Evolutionary conservation across 2,888 invertebrate genomes (phyloP).

Genomic region (Aethes cnicana): DNA sequence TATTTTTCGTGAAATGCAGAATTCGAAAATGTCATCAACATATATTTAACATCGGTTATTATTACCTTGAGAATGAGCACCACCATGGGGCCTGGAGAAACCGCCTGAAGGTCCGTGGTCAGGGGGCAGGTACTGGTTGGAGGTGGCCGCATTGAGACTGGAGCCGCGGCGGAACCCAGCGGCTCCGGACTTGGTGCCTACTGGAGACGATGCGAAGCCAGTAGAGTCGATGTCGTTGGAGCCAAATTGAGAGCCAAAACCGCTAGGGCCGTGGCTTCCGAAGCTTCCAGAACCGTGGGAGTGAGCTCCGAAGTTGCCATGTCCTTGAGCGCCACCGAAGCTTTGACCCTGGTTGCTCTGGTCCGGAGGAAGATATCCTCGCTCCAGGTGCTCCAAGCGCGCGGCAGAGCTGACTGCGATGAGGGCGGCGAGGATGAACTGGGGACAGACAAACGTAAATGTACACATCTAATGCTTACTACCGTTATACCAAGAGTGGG

Average conservation of each 20-base stretch:
- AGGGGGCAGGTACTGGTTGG: slow-evolving; percentile 72
- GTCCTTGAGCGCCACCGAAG: slow-evolving; percentile 18
- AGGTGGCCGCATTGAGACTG: slow-evolving; percentile 53
- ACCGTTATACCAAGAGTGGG: slow-evolving; percentile 14
- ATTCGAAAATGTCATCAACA: neutral
- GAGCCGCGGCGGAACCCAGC: slow-evolving; percentile 33
- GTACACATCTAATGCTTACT: slow-evolving; percentile 3
- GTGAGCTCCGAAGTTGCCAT: slow-evolving; percentile 18
- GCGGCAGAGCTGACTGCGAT: slow-evolving; percentile 63
- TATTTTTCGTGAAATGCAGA: too few species aligned
- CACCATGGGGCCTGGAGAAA: slow-evolving; percentile 9
- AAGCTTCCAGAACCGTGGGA: slow-evolving; percentile 29
- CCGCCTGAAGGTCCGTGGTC: slow-evolving; percentile 50
- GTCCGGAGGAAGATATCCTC: slow-evolving; percentile 67
- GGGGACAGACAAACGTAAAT: slow-evolving; percentile 31
- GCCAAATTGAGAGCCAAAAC: slow-evolving; percentile 33
- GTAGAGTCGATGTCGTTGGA: slow-evolving; percentile 34
- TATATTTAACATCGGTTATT: neutral
- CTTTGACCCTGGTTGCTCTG: slow-evolving; percentile 32
- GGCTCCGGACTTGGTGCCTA: slow-evolving; percentile 2
- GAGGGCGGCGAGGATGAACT: slow-evolving; percentile 66
- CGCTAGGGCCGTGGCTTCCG: slow-evolving; percentile 29
- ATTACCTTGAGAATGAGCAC: slow-evolving; percentile 21
- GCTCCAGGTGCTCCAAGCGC: slow-evolving; percentile 69
- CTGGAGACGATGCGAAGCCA: slow-evolving; percentile 35